Conservation (phyloP, 1,140 invertebrate species). For the Pogonomyrmex californicus region DNA sequence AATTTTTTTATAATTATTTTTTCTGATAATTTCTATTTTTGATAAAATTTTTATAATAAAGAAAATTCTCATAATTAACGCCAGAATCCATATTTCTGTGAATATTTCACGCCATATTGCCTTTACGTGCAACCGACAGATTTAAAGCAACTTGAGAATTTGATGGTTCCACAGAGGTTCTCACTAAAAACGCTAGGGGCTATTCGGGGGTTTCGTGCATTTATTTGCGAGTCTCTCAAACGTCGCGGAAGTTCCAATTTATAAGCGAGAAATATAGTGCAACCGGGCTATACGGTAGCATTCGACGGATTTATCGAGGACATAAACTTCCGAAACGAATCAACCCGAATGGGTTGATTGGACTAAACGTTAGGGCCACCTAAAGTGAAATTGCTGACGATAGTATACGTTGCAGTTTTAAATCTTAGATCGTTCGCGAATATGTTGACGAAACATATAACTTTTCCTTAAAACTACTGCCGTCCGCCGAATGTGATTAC, state of each 20-base stretch:
- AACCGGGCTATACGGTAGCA: slow-evolving; percentile 11
- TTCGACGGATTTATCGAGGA: slow-evolving; percentile 38
- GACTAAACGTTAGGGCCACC: slow-evolving; percentile 20
- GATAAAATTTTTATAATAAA: not conserved
- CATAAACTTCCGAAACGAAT: slow-evolving; percentile 36
- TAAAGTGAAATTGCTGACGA: slow-evolving; percentile 51
- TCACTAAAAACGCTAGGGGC: slow-evolving; percentile 1
- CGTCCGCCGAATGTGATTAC: slow-evolving; percentile 46
- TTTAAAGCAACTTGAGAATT: slow-evolving; percentile 42
- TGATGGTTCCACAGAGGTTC: not conserved
- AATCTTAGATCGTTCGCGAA: slow-evolving; percentile 26
- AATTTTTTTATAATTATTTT: not conserved
- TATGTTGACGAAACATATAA: not conserved
- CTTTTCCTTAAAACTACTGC: slow-evolving; percentile 10
- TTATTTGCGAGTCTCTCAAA: slow-evolving; percentile 31
- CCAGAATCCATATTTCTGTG: not conserved
- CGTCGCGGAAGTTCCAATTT: slow-evolving; percentile 30
- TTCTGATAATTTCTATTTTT: not conserved
- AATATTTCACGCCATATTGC: slow-evolving; percentile 8
- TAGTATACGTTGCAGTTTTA: slow-evolving; percentile 14
- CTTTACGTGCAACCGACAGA: slow-evolving; percentile 12
- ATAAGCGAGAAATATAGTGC: slow-evolving; percentile 47
- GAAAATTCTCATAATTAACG: not conserved
- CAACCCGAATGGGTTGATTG: slow-evolving; percentile 41
- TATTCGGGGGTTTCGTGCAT: slow-evolving; percentile 29